Percentiles rank a stretch among this genome's conserved stretches.
Evolutionary conservation across 2,113 vertebrate genomes (phyloP).

Genomic region (Hippocampus guttulatus): DNA sequence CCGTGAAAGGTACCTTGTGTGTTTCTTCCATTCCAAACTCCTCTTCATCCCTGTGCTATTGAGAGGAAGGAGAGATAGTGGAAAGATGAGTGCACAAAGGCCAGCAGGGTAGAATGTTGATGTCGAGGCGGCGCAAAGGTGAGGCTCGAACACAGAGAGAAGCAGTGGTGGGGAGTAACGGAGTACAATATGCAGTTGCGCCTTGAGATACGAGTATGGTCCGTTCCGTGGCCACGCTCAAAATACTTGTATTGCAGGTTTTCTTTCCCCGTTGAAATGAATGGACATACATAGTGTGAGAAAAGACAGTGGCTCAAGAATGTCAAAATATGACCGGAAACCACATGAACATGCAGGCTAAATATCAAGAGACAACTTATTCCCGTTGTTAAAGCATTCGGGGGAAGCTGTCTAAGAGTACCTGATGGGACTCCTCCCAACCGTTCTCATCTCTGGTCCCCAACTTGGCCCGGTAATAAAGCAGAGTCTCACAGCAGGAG

Average conservation of each 20-base stretch:
- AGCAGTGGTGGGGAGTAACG: not conserved
- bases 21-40: slow-evolving; percentile 76
- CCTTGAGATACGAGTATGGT: too few relatives aligned
- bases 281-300: too few relatives aligned
- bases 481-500: slow-evolving; percentile 84
- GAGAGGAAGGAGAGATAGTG: slow-evolving; percentile 51
- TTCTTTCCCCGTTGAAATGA: too few relatives aligned
- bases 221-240: too few relatives aligned
- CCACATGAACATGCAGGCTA: not conserved
- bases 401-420: slow-evolving; percentile 33
- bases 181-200: not conserved
- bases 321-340: slow-evolving; percentile 35
- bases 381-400: not conserved
- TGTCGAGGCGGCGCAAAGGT: slow-evolving; percentile 26
- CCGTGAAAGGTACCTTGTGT: slow-evolving; percentile 70
- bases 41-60: slow-evolving; percentile 74
- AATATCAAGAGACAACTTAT: not conserved
- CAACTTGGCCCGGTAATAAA: slow-evolving; percentile 81
- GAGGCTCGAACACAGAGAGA: not conserved
- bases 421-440: slow-evolving; percentile 90
- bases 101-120: slow-evolving; percentile 24
- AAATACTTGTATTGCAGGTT: too few relatives aligned
- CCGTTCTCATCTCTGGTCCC: slow-evolving; percentile 84
- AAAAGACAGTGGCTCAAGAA: slow-evolving; percentile 12
- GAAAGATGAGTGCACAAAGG: slow-evolving; percentile 50